Evolutionary conservation across 1,140 invertebrate species (phyloP), one percentile per base, ranked within the genome.

Genomic region (Bombus balteatus): DNA sequence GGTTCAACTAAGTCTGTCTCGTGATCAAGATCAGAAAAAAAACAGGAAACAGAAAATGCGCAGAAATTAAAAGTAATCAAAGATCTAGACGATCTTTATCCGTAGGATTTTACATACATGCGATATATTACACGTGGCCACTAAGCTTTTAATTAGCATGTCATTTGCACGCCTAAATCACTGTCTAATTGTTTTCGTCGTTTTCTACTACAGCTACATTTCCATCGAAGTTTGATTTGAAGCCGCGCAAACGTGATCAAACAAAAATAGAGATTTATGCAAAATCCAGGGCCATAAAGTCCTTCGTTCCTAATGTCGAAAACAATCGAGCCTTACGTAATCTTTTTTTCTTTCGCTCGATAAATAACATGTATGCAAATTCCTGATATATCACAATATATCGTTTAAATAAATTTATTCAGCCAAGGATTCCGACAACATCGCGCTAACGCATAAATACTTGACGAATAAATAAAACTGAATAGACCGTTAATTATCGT

Each of bases 391-490:
- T 25, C 37, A 5, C 13, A 62, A 18, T 8, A 25, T 66, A 43
- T n/a, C 25, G 32, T 53, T 6, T 18, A 32, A 28, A 85, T 73
- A 85, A 71, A 85, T 85, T 65, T 80, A 85, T 85, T 80, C 34
- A 25, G 34, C 39, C 41, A 73, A 80, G 34, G 28, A 85, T 72
- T 65, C 41, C 41, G 3, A 15, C 22, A 18, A 18, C 22, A 8
- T 53, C 18, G 8, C 1, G 18, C 47, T 53, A 22, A 68, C 65
- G n/a, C 13, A 65, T 39, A 83, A 83, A 74, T 66, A 6, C 81
- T 22, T 66, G 34, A 34, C 2, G 32, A 66, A 68, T 66, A 72
- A 76, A 28, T 43, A n/a, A 66, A 53, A 70, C 68, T 68, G 53
- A 68, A 76, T 28, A 12, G 1, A 9, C 9, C 15, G 57, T 66